These are phyloP conservation scores for Antechinus flavipes DNA, from an alignment of 2,113 vertebrate genomes.

Conservation along the genomic window DNA sequence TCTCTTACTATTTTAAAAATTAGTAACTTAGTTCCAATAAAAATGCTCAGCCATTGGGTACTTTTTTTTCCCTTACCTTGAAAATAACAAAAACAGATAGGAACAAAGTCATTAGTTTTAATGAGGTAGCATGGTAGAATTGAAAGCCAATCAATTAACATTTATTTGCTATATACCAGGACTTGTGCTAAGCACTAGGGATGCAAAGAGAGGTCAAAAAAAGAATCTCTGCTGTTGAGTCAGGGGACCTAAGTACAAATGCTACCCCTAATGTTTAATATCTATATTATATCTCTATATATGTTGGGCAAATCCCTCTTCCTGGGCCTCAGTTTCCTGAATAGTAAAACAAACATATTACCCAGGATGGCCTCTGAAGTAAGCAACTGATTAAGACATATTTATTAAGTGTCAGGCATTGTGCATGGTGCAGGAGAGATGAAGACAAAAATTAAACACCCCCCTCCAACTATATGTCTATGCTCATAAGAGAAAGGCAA, in stretches of 20 bases:
- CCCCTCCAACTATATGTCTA: neutral
- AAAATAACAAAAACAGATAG: neutral
- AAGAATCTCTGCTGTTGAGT: neutral
- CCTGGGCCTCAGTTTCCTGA: neutral
- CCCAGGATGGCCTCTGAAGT: neutral
- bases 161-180: neutral
- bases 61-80: neutral
- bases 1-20: neutral
- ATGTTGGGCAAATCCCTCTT: neutral
- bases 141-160: neutral
- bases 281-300: neutral
- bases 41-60: neutral
- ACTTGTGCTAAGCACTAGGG: neutral
- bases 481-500: neutral
- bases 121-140: neutral
- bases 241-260: neutral
- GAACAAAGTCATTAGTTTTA: neutral
- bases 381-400: neutral
- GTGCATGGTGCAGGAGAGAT: neutral
- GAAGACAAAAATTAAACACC: neutral
- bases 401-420: neutral
- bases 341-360: neutral
- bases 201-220: neutral
- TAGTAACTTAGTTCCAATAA: neutral
- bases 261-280: neutral